These are phyloP conservation scores for Naja naja DNA, from an alignment of 2,113 vertebrate species.

Conservation along the genomic window DNA sequence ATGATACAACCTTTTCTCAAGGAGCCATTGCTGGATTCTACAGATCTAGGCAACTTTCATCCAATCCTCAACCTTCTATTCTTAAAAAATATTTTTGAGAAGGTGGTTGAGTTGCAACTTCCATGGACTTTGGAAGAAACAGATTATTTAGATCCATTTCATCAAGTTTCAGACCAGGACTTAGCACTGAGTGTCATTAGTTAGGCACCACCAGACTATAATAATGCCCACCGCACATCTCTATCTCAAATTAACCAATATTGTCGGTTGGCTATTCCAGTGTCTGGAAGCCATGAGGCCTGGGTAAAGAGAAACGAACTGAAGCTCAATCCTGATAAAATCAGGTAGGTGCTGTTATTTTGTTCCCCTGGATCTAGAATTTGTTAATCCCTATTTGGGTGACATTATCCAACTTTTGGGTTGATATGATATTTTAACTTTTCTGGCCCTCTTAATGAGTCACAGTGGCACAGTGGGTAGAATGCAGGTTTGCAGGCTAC, in stretches of 20 bases:
- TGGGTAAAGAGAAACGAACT: not conserved
- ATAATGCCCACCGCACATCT: not conserved
- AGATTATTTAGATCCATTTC: not conserved
- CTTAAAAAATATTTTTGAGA: not conserved
- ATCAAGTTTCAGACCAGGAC: not conserved
- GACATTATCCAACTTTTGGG: not conserved
- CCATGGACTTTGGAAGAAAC: not conserved
- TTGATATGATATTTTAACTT: not conserved
- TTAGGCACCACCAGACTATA: not conserved
- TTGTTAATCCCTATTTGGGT: not conserved
- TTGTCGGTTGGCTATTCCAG: not conserved
- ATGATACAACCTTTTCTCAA: not conserved
- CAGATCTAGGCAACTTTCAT: not conserved
- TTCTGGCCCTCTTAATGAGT: not conserved
- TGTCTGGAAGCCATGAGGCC: not conserved
- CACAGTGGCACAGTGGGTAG: no score
- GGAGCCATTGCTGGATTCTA: not conserved
- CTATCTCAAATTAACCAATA: not conserved
- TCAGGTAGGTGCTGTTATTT: not conserved
- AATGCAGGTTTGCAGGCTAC: no score
- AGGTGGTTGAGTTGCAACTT: not conserved
- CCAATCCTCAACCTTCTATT: not conserved
- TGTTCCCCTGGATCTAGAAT: not conserved
- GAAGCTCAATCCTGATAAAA: not conserved
- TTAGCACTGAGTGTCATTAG: not conserved